phyloP scores from a whole-genome alignment of 2,113 vertebrate species.

The Hystrix cristata region DNA sequence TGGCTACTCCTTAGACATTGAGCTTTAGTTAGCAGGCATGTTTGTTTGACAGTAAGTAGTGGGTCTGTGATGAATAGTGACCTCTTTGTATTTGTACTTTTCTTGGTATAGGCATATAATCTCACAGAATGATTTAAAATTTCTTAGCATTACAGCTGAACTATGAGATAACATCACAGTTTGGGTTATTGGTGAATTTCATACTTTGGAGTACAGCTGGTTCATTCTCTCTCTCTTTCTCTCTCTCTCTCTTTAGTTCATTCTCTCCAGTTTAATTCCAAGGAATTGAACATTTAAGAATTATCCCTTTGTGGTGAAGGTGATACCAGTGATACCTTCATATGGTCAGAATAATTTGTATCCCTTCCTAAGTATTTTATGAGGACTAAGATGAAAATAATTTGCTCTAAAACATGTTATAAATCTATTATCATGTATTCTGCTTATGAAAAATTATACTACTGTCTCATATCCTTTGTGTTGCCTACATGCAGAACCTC shows the following conservation, averaged over 20 bases:
- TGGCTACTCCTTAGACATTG: not conserved
- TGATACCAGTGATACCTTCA: not conserved
- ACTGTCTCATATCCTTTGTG: not conserved
- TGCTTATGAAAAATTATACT: constrained; percentile 12
- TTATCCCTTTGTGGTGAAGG: not conserved
- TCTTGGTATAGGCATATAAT: not conserved
- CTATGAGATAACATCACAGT: not conserved
- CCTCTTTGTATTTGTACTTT: not conserved
- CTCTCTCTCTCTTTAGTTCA: not conserved
- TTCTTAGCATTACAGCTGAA: not conserved
- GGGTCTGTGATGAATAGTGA: not conserved
- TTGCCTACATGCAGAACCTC: not conserved
- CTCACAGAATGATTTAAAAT: constrained; percentile 35
- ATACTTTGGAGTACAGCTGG: constrained; percentile 6
- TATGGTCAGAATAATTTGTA: constrained; percentile 32
- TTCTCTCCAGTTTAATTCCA: constrained; percentile 29
- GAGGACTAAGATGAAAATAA: constrained; percentile 48
- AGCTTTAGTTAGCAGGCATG: not conserved
- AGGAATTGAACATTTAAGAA: constrained; percentile 48
- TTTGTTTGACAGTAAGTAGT: not conserved
- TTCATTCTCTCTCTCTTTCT: not conserved
- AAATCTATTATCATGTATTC: constrained; percentile 37
- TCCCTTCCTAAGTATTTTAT: constrained; percentile 35
- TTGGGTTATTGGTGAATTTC: constrained; percentile 9
- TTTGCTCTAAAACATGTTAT: not conserved